These are phyloP conservation scores for Tinamus major DNA, from an alignment of 2,797 vertebrate genomes.

Conservation along the genomic window DNA sequence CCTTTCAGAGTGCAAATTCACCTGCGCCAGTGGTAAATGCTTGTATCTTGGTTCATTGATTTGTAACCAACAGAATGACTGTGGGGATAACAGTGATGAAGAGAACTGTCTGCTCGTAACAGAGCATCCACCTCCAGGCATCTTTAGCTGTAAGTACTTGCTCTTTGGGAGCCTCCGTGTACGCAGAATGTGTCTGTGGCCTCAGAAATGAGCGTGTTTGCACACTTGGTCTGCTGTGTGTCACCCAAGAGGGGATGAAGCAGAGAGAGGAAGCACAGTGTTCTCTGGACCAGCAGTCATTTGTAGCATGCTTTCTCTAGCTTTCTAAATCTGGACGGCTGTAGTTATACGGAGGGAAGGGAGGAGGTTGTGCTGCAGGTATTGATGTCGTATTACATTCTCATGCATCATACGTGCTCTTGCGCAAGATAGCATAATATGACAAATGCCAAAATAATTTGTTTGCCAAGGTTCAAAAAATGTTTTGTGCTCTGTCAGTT, in stretches of 20 bases:
- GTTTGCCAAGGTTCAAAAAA: background rate
- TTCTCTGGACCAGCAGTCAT: background rate
- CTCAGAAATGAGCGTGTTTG: background rate
- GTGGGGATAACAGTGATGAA: conserved; percentile 97
- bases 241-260: background rate
- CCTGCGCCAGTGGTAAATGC: conserved; percentile 96
- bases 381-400: background rate
- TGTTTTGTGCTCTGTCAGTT: background rate
- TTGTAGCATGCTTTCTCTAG: background rate
- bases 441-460: background rate
- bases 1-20: conserved; percentile 95
- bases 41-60: conserved; percentile 93
- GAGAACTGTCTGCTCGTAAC: conserved; percentile 96
- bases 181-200: background rate
- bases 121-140: conserved; percentile 92
- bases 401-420: background rate
- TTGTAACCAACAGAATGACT: conserved; percentile 97
- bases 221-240: background rate
- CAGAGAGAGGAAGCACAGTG: background rate
- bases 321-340: background rate
- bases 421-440: background rate
- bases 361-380: background rate
- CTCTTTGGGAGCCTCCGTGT: background rate
- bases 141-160: conserved; percentile 93
- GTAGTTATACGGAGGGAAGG: background rate